Percentiles rank a stretch among this genome's conserved stretches.
phyloP scores from a whole-genome alignment of 1,140 invertebrate species.

The Holcopasites calliopsidis region DNA sequence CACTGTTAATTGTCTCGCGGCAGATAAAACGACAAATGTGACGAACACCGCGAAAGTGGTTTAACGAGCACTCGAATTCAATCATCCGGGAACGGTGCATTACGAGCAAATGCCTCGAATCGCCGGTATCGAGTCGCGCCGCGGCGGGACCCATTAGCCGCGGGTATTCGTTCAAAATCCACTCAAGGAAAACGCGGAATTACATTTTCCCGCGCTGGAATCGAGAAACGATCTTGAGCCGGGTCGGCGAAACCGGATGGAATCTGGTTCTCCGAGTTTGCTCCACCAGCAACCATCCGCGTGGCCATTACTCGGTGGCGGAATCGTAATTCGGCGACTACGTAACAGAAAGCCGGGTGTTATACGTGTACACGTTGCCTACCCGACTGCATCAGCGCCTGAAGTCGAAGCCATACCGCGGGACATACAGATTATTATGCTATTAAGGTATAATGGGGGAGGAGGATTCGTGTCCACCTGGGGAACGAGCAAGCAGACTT shows the following conservation, averaged over 20 bases:
- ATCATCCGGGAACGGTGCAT: neutral
- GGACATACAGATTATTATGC: slow-evolving; percentile 72
- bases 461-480: slow-evolving; percentile 53
- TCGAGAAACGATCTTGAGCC: slow-evolving; percentile 45
- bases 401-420: slow-evolving; percentile 72
- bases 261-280: too few species aligned
- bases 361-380: slow-evolving; percentile 43
- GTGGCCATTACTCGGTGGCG: slow-evolving; percentile 56
- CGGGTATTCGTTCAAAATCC: slow-evolving; percentile 4
- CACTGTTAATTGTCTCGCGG: neutral
- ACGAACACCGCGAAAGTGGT: neutral
- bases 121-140: neutral
- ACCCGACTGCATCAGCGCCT: slow-evolving; percentile 63
- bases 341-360: slow-evolving; percentile 55
- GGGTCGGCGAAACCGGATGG: neutral
- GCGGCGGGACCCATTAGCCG: slow-evolving; percentile 7
- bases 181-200: slow-evolving; percentile 27
- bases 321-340: slow-evolving; percentile 56
- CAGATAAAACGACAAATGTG: neutral
- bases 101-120: slow-evolving; percentile 2
- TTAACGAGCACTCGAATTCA: slow-evolving; percentile 13
- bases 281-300: slow-evolving; percentile 47
- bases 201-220: slow-evolving; percentile 9
- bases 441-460: slow-evolving; percentile 68
- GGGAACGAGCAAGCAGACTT: slow-evolving; percentile 63